A percentile compares a stretch with the other conserved stretches of the same genome.
Conservation (phyloP, 2,888 invertebrate genomes). For the Macrophya alboannulata region DNA sequence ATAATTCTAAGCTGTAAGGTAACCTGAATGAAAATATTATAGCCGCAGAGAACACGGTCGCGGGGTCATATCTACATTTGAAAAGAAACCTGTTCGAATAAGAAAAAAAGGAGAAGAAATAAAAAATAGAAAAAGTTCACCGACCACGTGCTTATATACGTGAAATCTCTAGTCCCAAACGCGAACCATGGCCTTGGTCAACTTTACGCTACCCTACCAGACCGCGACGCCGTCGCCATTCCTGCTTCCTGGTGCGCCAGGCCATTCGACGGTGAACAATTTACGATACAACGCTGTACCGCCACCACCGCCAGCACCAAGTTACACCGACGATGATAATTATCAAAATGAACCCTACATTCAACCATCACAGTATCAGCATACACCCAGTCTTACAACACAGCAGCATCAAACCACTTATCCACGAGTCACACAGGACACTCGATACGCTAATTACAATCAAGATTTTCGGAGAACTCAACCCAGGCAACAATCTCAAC, state of each 20-base stretch:
- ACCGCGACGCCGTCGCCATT: conserved; percentile 75
- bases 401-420: conserved; percentile 60
- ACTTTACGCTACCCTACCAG: conserved; percentile 76
- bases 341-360: conserved; percentile 74
- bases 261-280: conserved; percentile 70
- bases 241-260: conserved; percentile 69
- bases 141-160: conserved; percentile 49
- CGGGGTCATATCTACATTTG: background rate
- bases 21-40: background rate
- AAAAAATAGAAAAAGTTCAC: background rate
- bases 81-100: conserved; percentile 29
- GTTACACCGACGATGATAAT: conserved; percentile 68
- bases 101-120: background rate
- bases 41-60: background rate
- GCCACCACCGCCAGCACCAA: conserved; percentile 68
- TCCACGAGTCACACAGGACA: conserved; percentile 65
- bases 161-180: conserved; percentile 60
- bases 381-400: conserved; percentile 63
- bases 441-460: conserved; percentile 70
- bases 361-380: conserved; percentile 70
- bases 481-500: conserved; percentile 63
- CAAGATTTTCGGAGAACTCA: conserved; percentile 71
- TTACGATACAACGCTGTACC: conserved; percentile 73
- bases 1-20: background rate
- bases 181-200: conserved; percentile 74